Base-by-base conservation (phyloP, 2,888 invertebrate species). In the Argynnis bischoffii region DNA sequence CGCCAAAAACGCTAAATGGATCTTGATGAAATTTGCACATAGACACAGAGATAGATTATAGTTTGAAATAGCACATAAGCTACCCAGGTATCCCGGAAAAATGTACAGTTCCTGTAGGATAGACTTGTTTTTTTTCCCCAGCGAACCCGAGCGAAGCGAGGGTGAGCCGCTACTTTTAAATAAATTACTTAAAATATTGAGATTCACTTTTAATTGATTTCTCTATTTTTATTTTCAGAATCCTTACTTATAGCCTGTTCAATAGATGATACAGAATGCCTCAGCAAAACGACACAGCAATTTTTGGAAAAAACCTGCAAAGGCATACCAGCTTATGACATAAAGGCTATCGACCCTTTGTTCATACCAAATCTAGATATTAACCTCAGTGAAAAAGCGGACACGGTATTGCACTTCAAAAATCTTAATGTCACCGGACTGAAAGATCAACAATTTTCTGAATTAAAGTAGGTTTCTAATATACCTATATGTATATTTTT, bases 361-460 rank as follows among this genome's bases (percentile, higher is more conserved):
- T 51, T 79, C 8, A 78, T 88, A 57, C 69, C 79, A 1, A 76
- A 79, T n/a, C 64, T 86, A 31, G 80, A 81, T 3, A 66, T 81
- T 6, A 65, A 72, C 13, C 74, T 81, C 0, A 77, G 78, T 26
- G 75, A 82, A 15, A 76, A 72, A 8, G 71, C 80, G 47, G 82
- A 80, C 2, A 53, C 86, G 0, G 70, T 73, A 18, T 75, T 87
- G 50, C 79, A 81, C 41, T 83, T 83, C 35, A 84, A 78, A 55
- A 85, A 89, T 69, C 60, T 89, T 8, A 84, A 74, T n/a, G 73
- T 90, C 6, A 82, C 82, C 1, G 90, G 90, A 47, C 71, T 91
- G 64, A 88, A 82, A 67, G 77, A 82, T 60, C 84, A 83, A 71
- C 78, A 82, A 63, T 81, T 90, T 66, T 80, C 81, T 0, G 81